Conservation (phyloP, 2,888 invertebrate species). For the Oligia latruncula region DNA sequence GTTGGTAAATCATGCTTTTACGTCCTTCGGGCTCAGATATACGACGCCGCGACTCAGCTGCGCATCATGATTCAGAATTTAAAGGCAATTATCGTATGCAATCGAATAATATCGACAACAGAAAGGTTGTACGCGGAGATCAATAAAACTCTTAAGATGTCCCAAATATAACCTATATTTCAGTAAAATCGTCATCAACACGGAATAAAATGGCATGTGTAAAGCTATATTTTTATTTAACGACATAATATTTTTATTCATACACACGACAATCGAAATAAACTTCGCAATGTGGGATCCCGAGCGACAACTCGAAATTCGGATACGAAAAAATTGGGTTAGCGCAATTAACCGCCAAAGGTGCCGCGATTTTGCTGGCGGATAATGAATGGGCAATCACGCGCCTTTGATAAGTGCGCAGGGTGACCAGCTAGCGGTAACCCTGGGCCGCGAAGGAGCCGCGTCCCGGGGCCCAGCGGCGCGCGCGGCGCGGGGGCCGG, state of each 20-base stretch:
- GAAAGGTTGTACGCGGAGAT: constrained; percentile 41
- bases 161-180: constrained; percentile 40
- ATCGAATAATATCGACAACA: constrained; percentile 48
- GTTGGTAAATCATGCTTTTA: constrained; percentile 83
- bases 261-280: constrained; percentile 60
- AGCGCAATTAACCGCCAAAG: constrained; percentile 78
- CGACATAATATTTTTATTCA: constrained; percentile 35
- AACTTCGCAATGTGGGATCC: constrained; percentile 60
- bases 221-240: constrained; percentile 41
- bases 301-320: constrained; percentile 61
- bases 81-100: constrained; percentile 55
- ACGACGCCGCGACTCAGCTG: constrained; percentile 69
- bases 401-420: constrained; percentile 74
- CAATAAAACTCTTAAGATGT: constrained; percentile 45
- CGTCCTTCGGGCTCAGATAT: constrained; percentile 72
- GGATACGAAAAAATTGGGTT: constrained; percentile 74
- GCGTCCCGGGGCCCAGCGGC: constrained; percentile 56
- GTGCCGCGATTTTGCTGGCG: constrained; percentile 78
- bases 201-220: constrained; percentile 24
- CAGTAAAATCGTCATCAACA: constrained; percentile 20
- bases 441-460: constrained; percentile 52
- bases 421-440: constrained; percentile 64
- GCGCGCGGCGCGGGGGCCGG: constrained; percentile 48
- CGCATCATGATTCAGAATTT: constrained; percentile 62
- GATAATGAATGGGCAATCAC: constrained; percentile 82